Base-by-base conservation (phyloP, 2,888 invertebrate species). In the Erynnis tages region DNA sequence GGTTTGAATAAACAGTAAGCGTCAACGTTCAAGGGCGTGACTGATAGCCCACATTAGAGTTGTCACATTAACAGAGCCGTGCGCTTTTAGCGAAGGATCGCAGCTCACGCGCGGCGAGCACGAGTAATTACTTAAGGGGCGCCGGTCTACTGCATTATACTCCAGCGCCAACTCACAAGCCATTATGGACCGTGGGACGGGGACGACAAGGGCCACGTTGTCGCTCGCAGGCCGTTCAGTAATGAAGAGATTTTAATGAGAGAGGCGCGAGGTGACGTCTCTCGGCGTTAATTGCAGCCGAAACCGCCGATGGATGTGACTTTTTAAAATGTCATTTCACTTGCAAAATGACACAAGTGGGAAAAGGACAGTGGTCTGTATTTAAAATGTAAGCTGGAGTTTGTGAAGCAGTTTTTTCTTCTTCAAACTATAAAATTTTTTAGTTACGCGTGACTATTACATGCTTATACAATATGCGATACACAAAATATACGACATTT, bases 281-380 rank as follows among this genome's bases (percentile, higher is more conserved):
- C 45, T 65, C 21, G 27, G 35, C 35, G 65, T 67, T 72, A 70
- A 71, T 73, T 73, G 66, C 66, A 61, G 65, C 62, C 61, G 59
- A 67, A 64, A 62, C 63, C 62, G 58, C 49, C 43, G 61, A 61
- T 65, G 30, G 34, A 23, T 23, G 23, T 19, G 7, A 34, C 34
- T 38, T 29, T 34, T 34, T 14, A 13, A 17, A 32, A 49, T 16
- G 23, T 30, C 40, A 16, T 32, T 40, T 30, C 10, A 40, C 32
- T 25, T 8, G 17, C n/a, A 10, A 35, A 38, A 34, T 16, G 17
- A 17, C n/a, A 34, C 8, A 8, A 14, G 32, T 32, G 7, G 10
- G 4, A 17, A 16, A 35, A 17, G 35, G 4, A 35, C 35, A n/a
- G 17, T 16, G 17, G n/a, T 2, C 16, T 34, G 11, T 13, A 13